Evolutionary conservation across 2,797 vertebrate species (phyloP).

Genomic region (Neoniphon sammara): DNA sequence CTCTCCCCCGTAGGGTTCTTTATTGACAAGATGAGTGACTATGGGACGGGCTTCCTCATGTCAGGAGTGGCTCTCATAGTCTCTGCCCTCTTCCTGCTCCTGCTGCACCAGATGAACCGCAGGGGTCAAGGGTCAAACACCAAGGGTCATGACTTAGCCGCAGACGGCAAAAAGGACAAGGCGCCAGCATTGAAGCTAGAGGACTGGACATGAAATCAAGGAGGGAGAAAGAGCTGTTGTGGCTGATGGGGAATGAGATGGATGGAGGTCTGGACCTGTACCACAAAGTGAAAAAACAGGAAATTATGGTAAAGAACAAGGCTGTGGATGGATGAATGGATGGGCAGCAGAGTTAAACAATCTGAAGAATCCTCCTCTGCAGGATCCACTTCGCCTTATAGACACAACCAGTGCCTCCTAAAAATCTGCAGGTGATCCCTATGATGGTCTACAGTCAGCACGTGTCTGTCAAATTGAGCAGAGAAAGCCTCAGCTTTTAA

Average conservation of each 20-base stretch:
- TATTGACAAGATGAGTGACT: slow-evolving; percentile 77
- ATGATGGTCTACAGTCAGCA: too few relatives aligned
- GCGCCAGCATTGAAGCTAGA: slow-evolving; percentile 13
- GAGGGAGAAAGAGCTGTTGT: background rate
- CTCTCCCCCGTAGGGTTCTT: slow-evolving; percentile 68
- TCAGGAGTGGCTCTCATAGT: slow-evolving; percentile 71
- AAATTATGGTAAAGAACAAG: background rate
- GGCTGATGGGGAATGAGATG: background rate
- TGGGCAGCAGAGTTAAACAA: background rate
- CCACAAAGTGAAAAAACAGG: background rate
- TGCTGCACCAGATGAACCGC: slow-evolving; percentile 69
- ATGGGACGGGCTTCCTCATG: slow-evolving; percentile 72
- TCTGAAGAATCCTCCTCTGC: slow-evolving; percentile 16
- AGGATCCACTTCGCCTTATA: background rate
- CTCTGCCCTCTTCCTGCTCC: slow-evolving; percentile 75
- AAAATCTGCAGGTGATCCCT: background rate
- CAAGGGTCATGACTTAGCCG: background rate
- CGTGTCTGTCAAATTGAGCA: too few relatives aligned
- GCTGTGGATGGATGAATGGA: background rate
- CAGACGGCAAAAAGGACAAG: slow-evolving; percentile 3
- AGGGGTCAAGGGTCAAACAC: slow-evolving; percentile 15
- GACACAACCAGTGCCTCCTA: background rate
- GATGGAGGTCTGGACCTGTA: slow-evolving; percentile 2
- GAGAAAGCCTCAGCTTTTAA: too few relatives aligned
- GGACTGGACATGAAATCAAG: slow-evolving; percentile 15